phyloP scores from a whole-genome alignment of 2,113 vertebrate species.

The Tragulus kanchil region DNA sequence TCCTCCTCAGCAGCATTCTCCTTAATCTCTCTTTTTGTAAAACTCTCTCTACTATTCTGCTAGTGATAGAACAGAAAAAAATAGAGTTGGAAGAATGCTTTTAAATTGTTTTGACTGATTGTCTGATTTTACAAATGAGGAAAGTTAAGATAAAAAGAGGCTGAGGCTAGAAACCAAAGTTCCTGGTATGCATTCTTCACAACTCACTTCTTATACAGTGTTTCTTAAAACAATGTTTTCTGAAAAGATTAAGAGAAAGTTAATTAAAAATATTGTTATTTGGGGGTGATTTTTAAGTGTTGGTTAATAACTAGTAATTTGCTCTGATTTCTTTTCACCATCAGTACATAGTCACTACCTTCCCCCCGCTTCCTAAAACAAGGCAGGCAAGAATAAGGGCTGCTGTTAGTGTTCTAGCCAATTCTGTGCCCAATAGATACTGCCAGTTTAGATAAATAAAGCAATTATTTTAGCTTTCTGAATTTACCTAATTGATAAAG shows the following conservation, averaged over 20 bases:
- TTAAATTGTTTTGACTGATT: constrained; percentile 52
- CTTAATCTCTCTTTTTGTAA: constrained; percentile 26
- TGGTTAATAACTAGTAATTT: constrained; percentile 30
- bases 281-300: not conserved
- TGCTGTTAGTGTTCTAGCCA: not conserved
- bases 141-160: not conserved
- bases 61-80: not conserved
- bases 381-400: not conserved
- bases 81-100: not conserved
- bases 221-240: not conserved
- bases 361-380: not conserved
- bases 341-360: not conserved
- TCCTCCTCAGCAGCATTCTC: not conserved
- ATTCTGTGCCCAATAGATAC: not conserved
- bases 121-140: constrained; percentile 39
- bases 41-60: not conserved
- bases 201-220: not conserved
- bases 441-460: constrained; percentile 38
- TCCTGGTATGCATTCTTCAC: not conserved
- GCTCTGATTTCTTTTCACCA: not conserved
- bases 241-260: not conserved
- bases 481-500: constrained; percentile 40
- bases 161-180: not conserved
- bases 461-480: not conserved
- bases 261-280: not conserved